phyloP scores from a whole-genome alignment of 2,888 invertebrate genomes.

The Drosophila meridionalis region DNA sequence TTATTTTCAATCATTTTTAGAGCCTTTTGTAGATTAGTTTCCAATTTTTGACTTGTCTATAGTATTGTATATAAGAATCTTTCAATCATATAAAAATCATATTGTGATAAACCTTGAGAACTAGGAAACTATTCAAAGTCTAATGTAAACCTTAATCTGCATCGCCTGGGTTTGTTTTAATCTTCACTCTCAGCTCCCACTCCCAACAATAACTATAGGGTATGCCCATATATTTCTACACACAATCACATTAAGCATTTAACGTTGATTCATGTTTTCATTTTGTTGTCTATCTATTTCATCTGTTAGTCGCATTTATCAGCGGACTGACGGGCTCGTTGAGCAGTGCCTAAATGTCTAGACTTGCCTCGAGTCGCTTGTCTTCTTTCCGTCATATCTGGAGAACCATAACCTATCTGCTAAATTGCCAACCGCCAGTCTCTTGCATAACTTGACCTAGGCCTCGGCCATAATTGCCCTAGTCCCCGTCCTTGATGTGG shows the following conservation, averaged over 20 bases:
- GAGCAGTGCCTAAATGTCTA: conserved; percentile 22
- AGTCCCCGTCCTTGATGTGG: conserved; percentile 15
- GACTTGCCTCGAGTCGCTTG: conserved; percentile 11
- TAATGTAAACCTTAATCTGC: background rate
- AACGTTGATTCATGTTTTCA: conserved; percentile 11
- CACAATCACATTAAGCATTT: conserved; percentile 1
- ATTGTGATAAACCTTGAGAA: background rate
- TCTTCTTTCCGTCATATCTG: conserved; percentile 14
- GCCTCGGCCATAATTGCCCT: conserved; percentile 18
- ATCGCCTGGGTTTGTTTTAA: background rate
- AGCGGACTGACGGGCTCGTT: background rate
- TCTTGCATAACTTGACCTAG: conserved; percentile 28
- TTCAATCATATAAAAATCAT: too few species aligned
- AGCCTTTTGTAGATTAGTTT: background rate
- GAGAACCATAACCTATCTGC: background rate
- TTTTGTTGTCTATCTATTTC: background rate
- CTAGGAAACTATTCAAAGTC: background rate
- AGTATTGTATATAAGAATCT: too few species aligned
- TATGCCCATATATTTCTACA: background rate
- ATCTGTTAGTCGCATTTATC: conserved; percentile 5
- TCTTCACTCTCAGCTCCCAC: background rate
- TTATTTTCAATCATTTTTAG: background rate
- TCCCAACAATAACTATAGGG: background rate
- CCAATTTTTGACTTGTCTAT: too few species aligned
- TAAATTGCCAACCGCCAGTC: background rate